phyloP scores from a whole-genome alignment of 2,888 invertebrate genomes.

The Clivina fossor region DNA sequence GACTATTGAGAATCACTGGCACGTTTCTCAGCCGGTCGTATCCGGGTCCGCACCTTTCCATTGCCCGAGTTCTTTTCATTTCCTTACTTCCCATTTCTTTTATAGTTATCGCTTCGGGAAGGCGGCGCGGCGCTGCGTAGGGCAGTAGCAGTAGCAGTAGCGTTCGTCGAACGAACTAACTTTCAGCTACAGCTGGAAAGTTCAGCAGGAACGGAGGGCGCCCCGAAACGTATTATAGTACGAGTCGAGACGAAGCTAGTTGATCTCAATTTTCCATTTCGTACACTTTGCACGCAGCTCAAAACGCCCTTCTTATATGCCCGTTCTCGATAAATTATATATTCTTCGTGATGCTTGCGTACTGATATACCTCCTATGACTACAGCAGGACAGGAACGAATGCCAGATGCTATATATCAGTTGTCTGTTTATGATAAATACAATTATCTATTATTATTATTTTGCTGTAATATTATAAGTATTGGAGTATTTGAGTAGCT shows the following conservation, averaged over 20 bases:
- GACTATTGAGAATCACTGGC: constrained; percentile 12
- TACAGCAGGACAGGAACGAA: no score
- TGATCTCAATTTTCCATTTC: constrained; percentile 34
- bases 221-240: no score
- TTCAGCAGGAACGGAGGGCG: no score
- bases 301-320: constrained; percentile 23
- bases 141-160: background rate
- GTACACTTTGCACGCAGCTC: constrained; percentile 29
- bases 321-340: constrained; percentile 27
- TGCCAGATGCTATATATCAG: no score
- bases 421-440: no score
- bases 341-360: no score
- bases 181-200: no score
- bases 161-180: no score
- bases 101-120: constrained; percentile 48
- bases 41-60: constrained; percentile 31
- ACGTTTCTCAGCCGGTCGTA: background rate
- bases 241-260: constrained; percentile 21
- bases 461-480: no score
- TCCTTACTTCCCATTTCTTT: constrained; percentile 51
- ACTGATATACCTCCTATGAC: no score
- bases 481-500: no score
- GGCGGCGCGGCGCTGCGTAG: constrained; percentile 10
- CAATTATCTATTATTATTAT: no score
- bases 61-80: constrained; percentile 47